These are phyloP conservation scores for Propithecus coquereli DNA, from an alignment of 2,113 vertebrate species.

Conservation along the genomic window DNA sequence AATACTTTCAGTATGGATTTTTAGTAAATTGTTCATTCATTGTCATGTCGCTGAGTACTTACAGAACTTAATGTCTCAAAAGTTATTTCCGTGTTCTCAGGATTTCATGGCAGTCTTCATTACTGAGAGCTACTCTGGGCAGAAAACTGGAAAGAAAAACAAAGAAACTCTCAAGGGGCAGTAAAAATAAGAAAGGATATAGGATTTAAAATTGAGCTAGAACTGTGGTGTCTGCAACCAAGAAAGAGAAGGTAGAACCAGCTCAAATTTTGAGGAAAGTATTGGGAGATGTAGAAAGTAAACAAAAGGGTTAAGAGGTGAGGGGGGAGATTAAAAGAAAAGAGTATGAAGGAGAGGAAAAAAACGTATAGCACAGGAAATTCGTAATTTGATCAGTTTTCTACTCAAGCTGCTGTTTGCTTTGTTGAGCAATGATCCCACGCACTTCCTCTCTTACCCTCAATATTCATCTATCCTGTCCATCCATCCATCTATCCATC, in stretches of 20 bases:
- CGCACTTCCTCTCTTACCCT: background rate
- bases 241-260: background rate
- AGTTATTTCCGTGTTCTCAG: background rate
- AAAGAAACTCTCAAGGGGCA: background rate
- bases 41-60: background rate
- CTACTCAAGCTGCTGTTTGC: background rate
- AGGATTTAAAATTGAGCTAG: background rate
- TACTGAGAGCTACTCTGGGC: background rate
- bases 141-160: background rate
- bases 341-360: background rate
- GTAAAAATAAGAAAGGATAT: background rate
- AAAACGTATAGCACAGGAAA: background rate
- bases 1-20: background rate
- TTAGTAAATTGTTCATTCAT: background rate
- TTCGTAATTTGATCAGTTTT: background rate
- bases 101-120: background rate
- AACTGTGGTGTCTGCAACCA: background rate
- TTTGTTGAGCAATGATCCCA: background rate
- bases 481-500: background rate
- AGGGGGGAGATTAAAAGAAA: background rate
- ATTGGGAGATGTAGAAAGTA: background rate
- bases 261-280: background rate
- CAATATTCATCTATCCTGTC: background rate
- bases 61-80: background rate
- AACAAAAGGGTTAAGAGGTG: background rate